Percentiles rank a stretch among this genome's conserved stretches.
These are phyloP conservation scores for Neodon shergylaensis DNA, from an alignment of 2,113 vertebrate genomes.

Conservation along the genomic window DNA sequence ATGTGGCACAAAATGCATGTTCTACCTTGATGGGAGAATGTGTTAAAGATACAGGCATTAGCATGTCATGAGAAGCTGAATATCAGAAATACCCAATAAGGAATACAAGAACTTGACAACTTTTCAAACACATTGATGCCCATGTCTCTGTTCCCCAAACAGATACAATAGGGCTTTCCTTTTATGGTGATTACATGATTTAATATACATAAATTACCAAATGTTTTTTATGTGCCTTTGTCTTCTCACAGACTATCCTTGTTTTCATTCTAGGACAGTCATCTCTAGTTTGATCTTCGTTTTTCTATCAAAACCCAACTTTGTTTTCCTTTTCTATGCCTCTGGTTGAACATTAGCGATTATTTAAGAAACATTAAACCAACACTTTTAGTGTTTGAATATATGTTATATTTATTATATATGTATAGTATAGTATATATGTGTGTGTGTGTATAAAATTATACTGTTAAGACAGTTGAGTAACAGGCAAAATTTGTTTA, in stretches of 20 bases:
- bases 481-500: neutral
- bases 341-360: neutral
- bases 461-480: neutral
- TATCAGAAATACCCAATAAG: neutral
- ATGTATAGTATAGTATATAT: too few species aligned
- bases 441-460: neutral
- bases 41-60: rapidly evolving
- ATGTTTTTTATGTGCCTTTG: rapidly evolving
- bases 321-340: neutral
- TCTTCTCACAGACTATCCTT: neutral
- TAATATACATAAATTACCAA: rapidly evolving
- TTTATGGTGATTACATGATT: neutral
- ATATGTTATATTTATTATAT: too few species aligned
- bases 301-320: neutral
- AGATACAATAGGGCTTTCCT: rapidly evolving
- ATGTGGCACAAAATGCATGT: too few species aligned
- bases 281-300: neutral
- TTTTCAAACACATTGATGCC: too few species aligned
- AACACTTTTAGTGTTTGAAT: neutral
- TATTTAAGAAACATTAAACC: neutral
- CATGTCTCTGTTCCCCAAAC: neutral
- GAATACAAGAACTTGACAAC: neutral
- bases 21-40: rapidly evolving
- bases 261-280: neutral
- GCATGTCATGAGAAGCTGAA: rapidly evolving